Percentiles rank a stretch among this genome's conserved stretches.
phyloP scores from a whole-genome alignment of 2,797 vertebrate species.

The Bucorvus abyssinicus region DNA sequence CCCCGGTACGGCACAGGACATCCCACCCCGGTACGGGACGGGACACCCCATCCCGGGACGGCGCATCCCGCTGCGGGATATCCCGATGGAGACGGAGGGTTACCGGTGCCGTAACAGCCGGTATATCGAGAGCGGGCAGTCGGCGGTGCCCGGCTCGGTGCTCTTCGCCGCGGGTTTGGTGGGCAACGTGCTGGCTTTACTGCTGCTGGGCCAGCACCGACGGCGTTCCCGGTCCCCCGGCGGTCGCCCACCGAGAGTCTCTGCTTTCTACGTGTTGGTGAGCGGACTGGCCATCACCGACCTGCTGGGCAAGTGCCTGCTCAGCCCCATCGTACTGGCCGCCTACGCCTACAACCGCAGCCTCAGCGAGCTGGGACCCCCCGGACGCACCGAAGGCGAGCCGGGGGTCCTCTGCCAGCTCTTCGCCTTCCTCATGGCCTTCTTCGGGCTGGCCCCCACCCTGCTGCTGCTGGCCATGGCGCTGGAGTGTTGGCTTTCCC shows the following conservation, averaged over 20 bases:
- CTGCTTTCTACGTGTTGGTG: slow-evolving; percentile 77
- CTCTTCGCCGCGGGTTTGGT: slow-evolving; percentile 73
- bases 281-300: slow-evolving; percentile 75
- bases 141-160: slow-evolving; percentile 60
- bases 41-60: neutral
- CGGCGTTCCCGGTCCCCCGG: slow-evolving; percentile 3
- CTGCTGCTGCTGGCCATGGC: slow-evolving; percentile 81
- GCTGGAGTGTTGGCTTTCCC: slow-evolving; percentile 77
- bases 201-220: slow-evolving; percentile 72
- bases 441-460: slow-evolving; percentile 80
- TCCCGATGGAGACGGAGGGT: neutral
- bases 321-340: slow-evolving; percentile 61
- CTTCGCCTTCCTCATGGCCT: slow-evolving; percentile 78
- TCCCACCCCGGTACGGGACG: neutral
- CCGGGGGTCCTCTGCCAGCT: neutral
- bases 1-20: neutral
- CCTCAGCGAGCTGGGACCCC: neutral
- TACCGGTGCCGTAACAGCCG: slow-evolving; percentile 63
- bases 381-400: accelerated
- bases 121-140: slow-evolving; percentile 63
- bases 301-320: slow-evolving; percentile 73
- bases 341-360: slow-evolving; percentile 59
- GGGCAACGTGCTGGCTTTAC: slow-evolving; percentile 76
- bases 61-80: neutral
- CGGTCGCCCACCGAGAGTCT: slow-evolving; percentile 21